Base-by-base conservation (phyloP, 2,888 invertebrate species). In the Dioctria rufipes region DNA sequence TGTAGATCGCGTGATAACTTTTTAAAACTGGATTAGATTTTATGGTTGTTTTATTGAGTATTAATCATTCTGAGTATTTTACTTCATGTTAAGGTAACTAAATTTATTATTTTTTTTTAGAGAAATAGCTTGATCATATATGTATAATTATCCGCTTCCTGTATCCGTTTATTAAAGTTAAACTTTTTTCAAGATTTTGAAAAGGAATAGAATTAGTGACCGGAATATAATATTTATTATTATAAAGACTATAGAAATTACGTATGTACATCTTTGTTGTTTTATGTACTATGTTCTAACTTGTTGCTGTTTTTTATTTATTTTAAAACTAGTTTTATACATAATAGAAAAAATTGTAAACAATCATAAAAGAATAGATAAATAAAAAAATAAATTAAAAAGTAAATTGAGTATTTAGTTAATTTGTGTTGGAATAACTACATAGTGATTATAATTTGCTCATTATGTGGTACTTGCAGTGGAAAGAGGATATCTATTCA, bases 321-420 rank as follows among this genome's bases (percentile, higher is more conserved):
- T 71, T 49, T 71, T 54, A 54, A 51, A 71, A 8, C n/a, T n/a
- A 71, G 71, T 71, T 71, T 71, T 71, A 71, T 71, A 71, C 25
- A 25, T 25, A 25, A 25, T 2, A 25, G 25, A 71, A 71, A 4
- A 71, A 71, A 71, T 71, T 71, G 54, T 71, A 71, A 71, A 71
- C 71, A 71, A 71, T 71, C 71, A 71, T 71, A 51, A 71, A 8
- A 71, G 49, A 54, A 71, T 71, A 71, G 49, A 71, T 13, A 71
- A 71, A 71, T 71, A 54, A 71, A 71, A 46, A 46, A 25, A 67
- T 43, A 46, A 37, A 67, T 67, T 67, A 13, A 67, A n/a, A 49
- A 67, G 25, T 25, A 25, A 25, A 25, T 25, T 2, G 25, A 25
- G 25, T 25, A 25, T 25, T 25, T 25, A 25, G 25, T 25, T 25